Evolutionary conservation across 2,888 invertebrate species (phyloP).

Genomic region (Callyntrura guangdongensis): DNA sequence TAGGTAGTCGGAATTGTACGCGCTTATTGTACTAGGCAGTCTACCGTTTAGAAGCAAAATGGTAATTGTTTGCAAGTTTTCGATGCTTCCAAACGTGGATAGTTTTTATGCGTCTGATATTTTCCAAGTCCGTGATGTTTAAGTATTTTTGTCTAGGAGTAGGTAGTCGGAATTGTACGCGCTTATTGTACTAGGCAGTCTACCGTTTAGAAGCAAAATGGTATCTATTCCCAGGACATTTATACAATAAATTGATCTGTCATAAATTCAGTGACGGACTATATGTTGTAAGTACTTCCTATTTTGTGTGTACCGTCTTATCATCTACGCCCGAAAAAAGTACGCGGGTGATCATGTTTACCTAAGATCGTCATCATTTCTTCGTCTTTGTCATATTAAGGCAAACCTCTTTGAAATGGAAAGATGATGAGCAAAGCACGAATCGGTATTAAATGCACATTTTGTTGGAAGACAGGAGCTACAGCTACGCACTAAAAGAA

Average conservation of each 20-base stretch:
- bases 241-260: conserved; percentile 31
- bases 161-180: too few relatives aligned
- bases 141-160: too few relatives aligned
- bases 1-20: too few relatives aligned
- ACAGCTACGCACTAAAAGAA: background rate
- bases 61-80: background rate
- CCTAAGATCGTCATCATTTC: conserved; percentile 28
- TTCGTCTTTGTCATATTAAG: conserved; percentile 10
- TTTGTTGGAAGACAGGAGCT: conserved; percentile 6
- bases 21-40: too few relatives aligned
- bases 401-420: background rate
- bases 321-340: background rate
- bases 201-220: background rate
- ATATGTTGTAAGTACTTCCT: background rate
- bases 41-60: background rate
- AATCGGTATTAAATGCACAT: conserved; percentile 35
- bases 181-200: too few relatives aligned
- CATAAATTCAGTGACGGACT: conserved; percentile 26
- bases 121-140: too few relatives aligned
- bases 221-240: conserved; percentile 2
- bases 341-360: background rate
- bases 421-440: background rate
- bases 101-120: too few relatives aligned
- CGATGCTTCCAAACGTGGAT: too few relatives aligned
- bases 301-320: background rate